Conservation (phyloP, 2,797 vertebrate species). For the Gambusia yucatana region DNA sequence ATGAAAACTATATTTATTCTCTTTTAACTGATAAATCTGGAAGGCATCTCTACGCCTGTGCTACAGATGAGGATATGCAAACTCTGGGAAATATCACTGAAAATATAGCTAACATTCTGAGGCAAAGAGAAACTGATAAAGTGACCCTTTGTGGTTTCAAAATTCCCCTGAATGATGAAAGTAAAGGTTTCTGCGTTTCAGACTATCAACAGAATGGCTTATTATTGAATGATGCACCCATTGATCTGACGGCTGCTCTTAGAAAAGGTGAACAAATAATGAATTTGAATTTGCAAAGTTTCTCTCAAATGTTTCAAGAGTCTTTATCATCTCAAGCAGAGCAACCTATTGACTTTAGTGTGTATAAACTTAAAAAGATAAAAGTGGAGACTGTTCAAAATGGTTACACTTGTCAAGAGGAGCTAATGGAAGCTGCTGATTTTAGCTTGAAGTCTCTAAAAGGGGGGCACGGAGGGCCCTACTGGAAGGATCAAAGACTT, state of each 20-base stretch:
- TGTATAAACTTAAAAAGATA: conserved; percentile 88
- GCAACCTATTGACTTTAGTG: conserved; percentile 88
- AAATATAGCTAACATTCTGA: conserved; percentile 76
- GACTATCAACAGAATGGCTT: conserved; percentile 73
- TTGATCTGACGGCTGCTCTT: conserved; percentile 89
- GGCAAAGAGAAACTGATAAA: conserved; percentile 80
- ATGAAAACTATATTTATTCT: conserved; percentile 91
- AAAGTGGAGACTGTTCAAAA: conserved; percentile 81
- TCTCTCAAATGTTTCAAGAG: conserved; percentile 92
- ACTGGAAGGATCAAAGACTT: conserved; percentile 77
- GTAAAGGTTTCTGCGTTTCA: conserved; percentile 78
- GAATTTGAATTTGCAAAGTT: conserved; percentile 90
- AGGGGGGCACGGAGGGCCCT: conserved; percentile 74
- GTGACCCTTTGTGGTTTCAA: conserved; percentile 91
- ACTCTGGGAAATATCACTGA: conserved; percentile 79
- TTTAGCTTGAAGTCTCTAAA: conserved; percentile 75
- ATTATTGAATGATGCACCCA: conserved; percentile 75
- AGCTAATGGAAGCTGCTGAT: conserved; percentile 80
- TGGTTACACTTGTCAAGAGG: conserved; percentile 59
- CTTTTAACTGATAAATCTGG: conserved; percentile 92
- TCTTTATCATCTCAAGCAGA: conserved; percentile 85
- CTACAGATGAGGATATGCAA: conserved; percentile 82
- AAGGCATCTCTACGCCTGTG: conserved; percentile 89
- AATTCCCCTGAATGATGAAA: conserved; percentile 84
- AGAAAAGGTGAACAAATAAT: conserved; percentile 88